These are phyloP conservation scores for Drosophila infuscata DNA, from an alignment of 2,888 invertebrate genomes.

Conservation along the genomic window DNA sequence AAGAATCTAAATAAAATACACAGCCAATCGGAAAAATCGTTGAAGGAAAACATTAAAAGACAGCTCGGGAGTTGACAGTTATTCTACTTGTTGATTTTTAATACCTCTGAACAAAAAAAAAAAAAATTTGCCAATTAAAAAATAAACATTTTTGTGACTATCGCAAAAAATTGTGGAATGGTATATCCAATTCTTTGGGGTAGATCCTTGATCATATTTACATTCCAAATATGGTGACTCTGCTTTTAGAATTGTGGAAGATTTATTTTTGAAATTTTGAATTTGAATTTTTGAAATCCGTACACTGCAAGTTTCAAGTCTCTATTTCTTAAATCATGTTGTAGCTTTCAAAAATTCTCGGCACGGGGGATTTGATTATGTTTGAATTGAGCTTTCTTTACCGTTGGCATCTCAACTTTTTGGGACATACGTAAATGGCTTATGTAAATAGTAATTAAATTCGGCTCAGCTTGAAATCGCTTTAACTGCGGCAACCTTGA, in stretches of 20 bases:
- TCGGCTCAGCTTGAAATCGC: not conserved
- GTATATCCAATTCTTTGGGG: not conserved
- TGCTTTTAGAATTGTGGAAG: not conserved
- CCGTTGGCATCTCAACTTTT: conserved; percentile 1
- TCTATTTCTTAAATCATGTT: not conserved
- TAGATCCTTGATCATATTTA: not conserved
- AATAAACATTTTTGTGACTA: not conserved
- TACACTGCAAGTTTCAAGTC: not conserved
- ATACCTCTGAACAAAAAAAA: no score
- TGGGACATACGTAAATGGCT: not conserved
- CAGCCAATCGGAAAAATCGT: not conserved
- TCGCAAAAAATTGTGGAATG: not conserved
- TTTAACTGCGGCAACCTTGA: not conserved
- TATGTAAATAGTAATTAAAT: conserved; percentile 5
- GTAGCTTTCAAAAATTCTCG: not conserved
- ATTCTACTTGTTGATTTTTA: no score
- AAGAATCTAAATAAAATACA: not conserved
- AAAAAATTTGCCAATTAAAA: not conserved
- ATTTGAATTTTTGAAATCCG: not conserved
- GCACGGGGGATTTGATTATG: not conserved
- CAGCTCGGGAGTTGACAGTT: not conserved
- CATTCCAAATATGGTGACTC: not conserved
- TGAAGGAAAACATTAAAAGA: not conserved
- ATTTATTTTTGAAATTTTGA: no score
- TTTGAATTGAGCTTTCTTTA: not conserved